Conservation (phyloP, 2,113 vertebrate species). For the Alaudala cheleensis region DNA sequence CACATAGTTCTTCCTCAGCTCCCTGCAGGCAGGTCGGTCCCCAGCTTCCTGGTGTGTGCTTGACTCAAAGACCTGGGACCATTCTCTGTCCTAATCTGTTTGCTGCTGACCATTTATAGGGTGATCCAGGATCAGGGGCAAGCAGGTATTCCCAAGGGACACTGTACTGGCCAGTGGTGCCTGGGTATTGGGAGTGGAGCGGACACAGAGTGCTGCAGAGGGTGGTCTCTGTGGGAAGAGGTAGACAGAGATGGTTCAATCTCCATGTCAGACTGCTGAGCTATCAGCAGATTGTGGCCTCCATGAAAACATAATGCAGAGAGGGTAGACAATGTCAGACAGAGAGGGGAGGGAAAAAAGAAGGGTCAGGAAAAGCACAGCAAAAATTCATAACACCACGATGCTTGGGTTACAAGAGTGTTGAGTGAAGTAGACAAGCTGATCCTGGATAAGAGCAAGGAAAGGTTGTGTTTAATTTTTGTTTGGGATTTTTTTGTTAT, state of each 20-base stretch:
- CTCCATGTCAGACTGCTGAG: not conserved
- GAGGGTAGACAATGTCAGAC: not conserved
- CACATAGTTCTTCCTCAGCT: not conserved
- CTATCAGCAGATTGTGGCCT: not conserved
- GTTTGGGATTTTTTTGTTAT: not conserved
- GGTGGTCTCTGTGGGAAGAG: not conserved
- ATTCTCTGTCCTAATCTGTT: not conserved
- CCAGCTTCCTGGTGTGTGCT: accelerated
- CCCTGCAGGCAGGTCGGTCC: not conserved
- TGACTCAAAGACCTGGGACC: accelerated
- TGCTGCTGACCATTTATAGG: not conserved
- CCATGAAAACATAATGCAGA: not conserved
- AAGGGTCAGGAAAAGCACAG: not conserved
- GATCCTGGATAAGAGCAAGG: not conserved
- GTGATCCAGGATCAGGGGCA: not conserved
- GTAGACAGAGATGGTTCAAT: not conserved
- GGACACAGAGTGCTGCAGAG: not conserved
- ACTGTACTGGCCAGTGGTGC: not conserved
- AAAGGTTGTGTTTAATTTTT: not conserved
- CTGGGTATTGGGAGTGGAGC: not conserved
- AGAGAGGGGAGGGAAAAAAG: not conserved
- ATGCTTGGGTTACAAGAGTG: not conserved
- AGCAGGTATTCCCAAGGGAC: not conserved
- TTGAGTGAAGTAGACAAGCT: not conserved
- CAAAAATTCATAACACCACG: not conserved